These are phyloP conservation scores for Dromiciops gliroides DNA, from an alignment of 2,113 vertebrate species.

Conservation along the genomic window DNA sequence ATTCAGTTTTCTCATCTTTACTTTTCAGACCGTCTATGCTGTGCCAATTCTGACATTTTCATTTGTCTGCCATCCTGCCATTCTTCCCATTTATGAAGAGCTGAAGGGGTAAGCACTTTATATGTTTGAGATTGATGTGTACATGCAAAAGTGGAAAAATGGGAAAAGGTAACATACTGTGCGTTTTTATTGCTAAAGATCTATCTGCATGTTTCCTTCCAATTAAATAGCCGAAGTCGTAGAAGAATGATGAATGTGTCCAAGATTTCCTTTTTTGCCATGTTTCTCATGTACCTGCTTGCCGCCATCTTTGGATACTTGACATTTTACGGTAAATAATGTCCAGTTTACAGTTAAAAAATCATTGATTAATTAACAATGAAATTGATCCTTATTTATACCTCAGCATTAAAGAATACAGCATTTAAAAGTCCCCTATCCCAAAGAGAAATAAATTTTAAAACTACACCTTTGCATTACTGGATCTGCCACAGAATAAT, in stretches of 20 bases:
- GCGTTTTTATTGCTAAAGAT: constrained; percentile 45
- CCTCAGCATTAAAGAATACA: background rate
- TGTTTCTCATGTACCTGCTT: constrained; percentile 98
- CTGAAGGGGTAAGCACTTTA: constrained; percentile 91
- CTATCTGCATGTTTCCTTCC: constrained; percentile 60
- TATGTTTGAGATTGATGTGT: background rate
- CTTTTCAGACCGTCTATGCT: constrained; percentile 95
- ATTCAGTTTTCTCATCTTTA: background rate
- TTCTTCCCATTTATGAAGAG: constrained; percentile 98
- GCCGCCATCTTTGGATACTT: constrained; percentile 98
- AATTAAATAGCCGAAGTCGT: constrained; percentile 89
- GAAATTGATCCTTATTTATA: constrained; percentile 10
- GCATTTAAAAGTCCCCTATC: background rate
- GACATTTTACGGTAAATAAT: constrained; percentile 93
- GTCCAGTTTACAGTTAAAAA: constrained; percentile 1
- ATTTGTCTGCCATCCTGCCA: constrained; percentile 97
- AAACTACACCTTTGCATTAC: constrained; percentile 8
- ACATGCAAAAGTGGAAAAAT: background rate
- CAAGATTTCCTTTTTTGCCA: constrained; percentile 96
- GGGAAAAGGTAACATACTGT: background rate
- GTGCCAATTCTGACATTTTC: constrained; percentile 97
- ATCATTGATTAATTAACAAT: constrained; percentile 15
- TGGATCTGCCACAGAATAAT: constrained; percentile 15
- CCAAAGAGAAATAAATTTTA: constrained; percentile 1
- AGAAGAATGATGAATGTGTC: constrained; percentile 97